Evolutionary conservation across 2,797 vertebrate species (phyloP).

Genomic region (Oreonectes daqikongensis): DNA sequence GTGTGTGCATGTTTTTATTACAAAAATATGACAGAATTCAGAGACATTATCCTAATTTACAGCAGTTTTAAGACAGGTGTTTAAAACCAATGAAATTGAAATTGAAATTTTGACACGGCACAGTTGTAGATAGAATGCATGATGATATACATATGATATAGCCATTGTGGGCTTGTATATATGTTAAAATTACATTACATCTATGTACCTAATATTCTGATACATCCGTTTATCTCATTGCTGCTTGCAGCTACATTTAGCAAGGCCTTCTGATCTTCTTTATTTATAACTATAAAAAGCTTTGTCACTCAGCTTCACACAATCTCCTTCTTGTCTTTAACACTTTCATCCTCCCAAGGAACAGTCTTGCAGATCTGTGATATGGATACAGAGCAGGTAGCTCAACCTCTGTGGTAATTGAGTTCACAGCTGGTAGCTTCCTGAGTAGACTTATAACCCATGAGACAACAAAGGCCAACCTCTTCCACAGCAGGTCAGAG

Average conservation of each 20-base stretch:
- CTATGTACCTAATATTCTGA: not conserved
- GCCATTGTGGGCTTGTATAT: not conserved
- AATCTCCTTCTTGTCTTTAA: conserved; percentile 13
- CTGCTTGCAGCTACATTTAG: not conserved
- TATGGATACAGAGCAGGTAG: conserved; percentile 35
- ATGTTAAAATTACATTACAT: not conserved
- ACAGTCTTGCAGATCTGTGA: conserved; percentile 30
- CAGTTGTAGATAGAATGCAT: not conserved
- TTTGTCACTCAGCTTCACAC: conserved; percentile 16
- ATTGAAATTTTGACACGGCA: not conserved
- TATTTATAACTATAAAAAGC: not conserved
- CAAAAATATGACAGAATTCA: too few species aligned
- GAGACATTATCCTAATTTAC: too few species aligned
- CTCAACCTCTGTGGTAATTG: conserved; percentile 50
- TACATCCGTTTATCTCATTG: not conserved
- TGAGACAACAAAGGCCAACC: conserved; percentile 39
- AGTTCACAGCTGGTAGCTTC: conserved; percentile 44
- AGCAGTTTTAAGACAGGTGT: too few species aligned
- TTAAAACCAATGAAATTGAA: not conserved
- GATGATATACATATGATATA: too few species aligned
- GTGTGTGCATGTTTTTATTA: not conserved
- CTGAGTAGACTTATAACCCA: conserved; percentile 30
- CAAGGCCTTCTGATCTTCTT: not conserved
- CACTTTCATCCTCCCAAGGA: not conserved
- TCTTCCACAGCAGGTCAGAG: conserved; percentile 33